Conservation (phyloP, 1,140 invertebrate genomes). For the Oedothorax gibbosus region DNA sequence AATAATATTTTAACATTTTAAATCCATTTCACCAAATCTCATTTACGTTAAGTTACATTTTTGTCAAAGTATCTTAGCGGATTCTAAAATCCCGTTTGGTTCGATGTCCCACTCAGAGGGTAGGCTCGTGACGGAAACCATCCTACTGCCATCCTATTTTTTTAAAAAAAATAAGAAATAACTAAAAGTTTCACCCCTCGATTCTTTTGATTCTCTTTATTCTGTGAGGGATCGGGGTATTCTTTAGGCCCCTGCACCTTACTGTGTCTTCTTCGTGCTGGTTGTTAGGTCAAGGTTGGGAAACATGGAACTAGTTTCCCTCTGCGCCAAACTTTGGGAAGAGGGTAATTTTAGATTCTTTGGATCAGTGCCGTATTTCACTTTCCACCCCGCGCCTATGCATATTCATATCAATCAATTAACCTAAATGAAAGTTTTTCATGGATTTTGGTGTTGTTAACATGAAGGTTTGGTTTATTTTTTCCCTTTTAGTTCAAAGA, state of each 20-base stretch:
- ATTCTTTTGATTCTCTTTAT: conserved; percentile 10
- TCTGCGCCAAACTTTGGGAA: background rate
- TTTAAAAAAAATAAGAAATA: background rate
- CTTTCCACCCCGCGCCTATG: too few species aligned
- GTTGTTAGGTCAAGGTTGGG: conserved; percentile 30
- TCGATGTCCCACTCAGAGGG: conserved; percentile 43
- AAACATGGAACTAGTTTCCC: conserved; percentile 10
- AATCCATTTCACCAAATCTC: too few species aligned
- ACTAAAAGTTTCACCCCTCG: background rate
- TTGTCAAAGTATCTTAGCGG: too few species aligned
- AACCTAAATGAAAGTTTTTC: too few species aligned
- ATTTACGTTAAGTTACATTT: too few species aligned
- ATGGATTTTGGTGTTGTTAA: too few species aligned
- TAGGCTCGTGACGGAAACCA: conserved; percentile 28
- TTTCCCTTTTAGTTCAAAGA: too few species aligned
- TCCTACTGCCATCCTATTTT: background rate
- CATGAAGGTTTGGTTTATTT: too few species aligned
- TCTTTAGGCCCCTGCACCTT: conserved; percentile 26
- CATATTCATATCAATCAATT: too few species aligned
- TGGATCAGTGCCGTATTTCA: background rate
- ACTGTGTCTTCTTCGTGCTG: background rate
- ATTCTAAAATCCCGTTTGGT: conserved; percentile 29
- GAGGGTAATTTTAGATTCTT: conserved; percentile 5
- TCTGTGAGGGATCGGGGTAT: conserved; percentile 25
- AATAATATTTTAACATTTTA: too few species aligned